phyloP scores from a whole-genome alignment of 2,888 invertebrate genomes.

The Homarus gammarus region DNA sequence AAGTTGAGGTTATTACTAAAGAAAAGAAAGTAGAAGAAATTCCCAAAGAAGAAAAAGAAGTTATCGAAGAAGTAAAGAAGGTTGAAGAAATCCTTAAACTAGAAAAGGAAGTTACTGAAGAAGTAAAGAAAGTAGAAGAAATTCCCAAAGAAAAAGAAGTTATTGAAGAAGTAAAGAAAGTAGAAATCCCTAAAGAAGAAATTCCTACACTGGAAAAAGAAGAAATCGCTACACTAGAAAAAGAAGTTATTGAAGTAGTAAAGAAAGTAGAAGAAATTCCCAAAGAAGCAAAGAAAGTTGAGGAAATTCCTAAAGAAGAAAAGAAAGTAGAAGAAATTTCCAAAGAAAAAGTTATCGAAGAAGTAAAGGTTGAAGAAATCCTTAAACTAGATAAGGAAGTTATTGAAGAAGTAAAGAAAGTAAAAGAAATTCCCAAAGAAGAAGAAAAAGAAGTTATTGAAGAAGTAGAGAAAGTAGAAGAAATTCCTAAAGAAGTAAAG shows the following conservation, averaged over 20 bases:
- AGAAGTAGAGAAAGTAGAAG: slow-evolving; percentile 1
- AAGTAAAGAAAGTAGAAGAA: slow-evolving; percentile 30
- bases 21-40: slow-evolving; percentile 30
- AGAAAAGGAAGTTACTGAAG: slow-evolving; percentile 39
- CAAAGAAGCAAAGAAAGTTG: slow-evolving; percentile 22
- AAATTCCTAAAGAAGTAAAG: too few relatives aligned
- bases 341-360: not conserved
- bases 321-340: not conserved
- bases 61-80: slow-evolving; percentile 34
- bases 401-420: not conserved
- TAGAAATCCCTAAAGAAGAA: slow-evolving; percentile 7
- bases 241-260: slow-evolving; percentile 22
- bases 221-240: slow-evolving; percentile 12
- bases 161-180: slow-evolving; percentile 38
- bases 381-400: not conserved
- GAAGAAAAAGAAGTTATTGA: slow-evolving; percentile 25
- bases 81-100: slow-evolving; percentile 4
- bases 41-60: slow-evolving; percentile 25
- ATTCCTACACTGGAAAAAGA: too few relatives aligned
- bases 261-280: slow-evolving; percentile 6
- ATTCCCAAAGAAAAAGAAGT: slow-evolving; percentile 12
- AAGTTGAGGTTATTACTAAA: slow-evolving; percentile 21
- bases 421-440: slow-evolving; percentile 11
- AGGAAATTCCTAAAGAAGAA: slow-evolving; percentile 1
- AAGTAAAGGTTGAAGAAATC: not conserved